Evolutionary conservation across 2,113 vertebrate genomes (phyloP).

Genomic region (Leucopsar rothschildi): DNA sequence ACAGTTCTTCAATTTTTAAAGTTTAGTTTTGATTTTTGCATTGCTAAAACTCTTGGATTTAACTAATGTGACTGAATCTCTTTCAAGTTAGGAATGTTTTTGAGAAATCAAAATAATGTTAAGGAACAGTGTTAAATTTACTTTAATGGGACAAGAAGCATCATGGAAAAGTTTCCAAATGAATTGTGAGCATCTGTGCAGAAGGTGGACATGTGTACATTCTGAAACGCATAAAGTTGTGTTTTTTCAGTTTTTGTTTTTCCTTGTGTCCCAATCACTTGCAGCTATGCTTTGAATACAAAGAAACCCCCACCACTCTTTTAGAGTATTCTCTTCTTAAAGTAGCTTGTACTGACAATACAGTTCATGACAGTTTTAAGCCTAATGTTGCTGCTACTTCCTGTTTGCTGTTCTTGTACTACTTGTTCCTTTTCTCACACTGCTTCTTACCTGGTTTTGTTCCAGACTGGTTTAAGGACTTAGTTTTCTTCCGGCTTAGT

Average conservation of each 20-base stretch:
- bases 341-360: neutral
- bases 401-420: neutral
- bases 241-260: neutral
- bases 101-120: neutral
- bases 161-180: neutral
- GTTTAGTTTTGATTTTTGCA: neutral
- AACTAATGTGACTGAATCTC: neutral
- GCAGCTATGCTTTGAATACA: neutral
- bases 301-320: neutral
- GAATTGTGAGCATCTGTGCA: neutral
- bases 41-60: neutral
- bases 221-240: neutral
- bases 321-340: neutral
- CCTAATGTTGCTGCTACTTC: neutral
- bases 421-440: neutral
- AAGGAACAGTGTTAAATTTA: neutral
- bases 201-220: rapidly evolving
- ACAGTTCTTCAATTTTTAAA: neutral
- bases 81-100: neutral
- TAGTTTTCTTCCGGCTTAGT: neutral
- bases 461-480: neutral
- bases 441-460: neutral
- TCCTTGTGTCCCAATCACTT: neutral
- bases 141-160: neutral
- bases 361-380: neutral